Conservation (phyloP, 37 sponge, comb jelly and placozoan genomes). For the Axinella damicornis region DNA sequence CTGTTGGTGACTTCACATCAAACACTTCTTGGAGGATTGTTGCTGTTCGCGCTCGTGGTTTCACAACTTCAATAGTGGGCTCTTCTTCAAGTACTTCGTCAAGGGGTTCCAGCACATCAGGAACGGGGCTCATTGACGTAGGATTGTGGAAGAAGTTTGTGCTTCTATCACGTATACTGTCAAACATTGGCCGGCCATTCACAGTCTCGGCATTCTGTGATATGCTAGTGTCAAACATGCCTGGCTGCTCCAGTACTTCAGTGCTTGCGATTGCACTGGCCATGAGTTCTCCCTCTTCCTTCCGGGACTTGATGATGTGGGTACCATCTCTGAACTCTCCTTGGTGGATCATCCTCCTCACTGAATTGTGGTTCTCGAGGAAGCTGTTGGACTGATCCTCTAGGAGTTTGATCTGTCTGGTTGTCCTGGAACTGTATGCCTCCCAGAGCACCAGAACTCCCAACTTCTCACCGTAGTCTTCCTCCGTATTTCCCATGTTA, state of each 20-base stretch:
- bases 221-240: too few relatives aligned
- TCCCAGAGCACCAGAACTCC: slow-evolving; percentile 74
- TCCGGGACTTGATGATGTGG: slow-evolving; percentile 9
- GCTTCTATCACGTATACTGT: too few relatives aligned
- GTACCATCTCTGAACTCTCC: slow-evolving; percentile 61
- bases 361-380: slow-evolving; percentile 44
- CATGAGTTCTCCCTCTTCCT: too few relatives aligned
- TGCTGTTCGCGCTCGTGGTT: slow-evolving; percentile 2
- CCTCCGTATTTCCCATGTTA: background rate
- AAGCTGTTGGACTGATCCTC: slow-evolving; percentile 33
- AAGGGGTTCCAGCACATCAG: too few relatives aligned
- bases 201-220: too few relatives aligned
- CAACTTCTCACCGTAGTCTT: slow-evolving; percentile 13
- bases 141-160: too few relatives aligned
- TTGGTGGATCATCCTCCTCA: slow-evolving; percentile 32
- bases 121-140: too few relatives aligned
- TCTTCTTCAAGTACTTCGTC: too few relatives aligned
- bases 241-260: too few relatives aligned
- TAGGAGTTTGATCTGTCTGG: slow-evolving; percentile 63
- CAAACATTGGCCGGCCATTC: too few relatives aligned
- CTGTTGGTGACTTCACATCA: background rate
- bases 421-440: slow-evolving; percentile 54
- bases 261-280: too few relatives aligned
- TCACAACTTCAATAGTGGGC: too few relatives aligned
- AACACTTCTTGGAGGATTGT: slow-evolving; percentile 16